Evolutionary conservation across 2,113 vertebrate genomes (phyloP), one percentile per base, ranked within the genome.

Genomic region (Lamprologus tigripictilis): DNA sequence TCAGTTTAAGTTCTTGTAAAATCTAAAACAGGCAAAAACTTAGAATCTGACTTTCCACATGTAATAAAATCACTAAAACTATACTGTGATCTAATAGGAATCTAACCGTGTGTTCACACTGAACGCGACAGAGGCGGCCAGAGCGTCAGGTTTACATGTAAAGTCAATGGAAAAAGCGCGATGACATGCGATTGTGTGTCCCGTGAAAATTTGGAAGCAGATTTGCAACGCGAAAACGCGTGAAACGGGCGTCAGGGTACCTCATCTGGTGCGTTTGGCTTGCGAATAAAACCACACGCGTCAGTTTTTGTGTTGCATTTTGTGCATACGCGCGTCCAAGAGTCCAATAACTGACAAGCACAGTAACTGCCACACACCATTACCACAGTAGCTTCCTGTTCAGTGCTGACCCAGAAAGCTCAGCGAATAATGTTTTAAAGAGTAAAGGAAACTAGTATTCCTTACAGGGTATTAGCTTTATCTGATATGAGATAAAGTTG

Each of bases 111-210:
- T 40, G 37, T 40, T 40, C 37, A 40, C 37, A 40, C 37, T 11
- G 37, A 37, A 37, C 0, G 9, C 9, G 0, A 37, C 0, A 37
- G 35, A 37, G 9, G 37, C 0, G 37, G 9, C 2, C 37, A 37
- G 37, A 37, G 37, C 0, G 4, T 37, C 37, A 37, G 0, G 4
- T 37, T 11, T 37, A 37, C 2, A 37, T 37, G 37, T 37, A 37
- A 37, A 37, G 37, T 37, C 37, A 37, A 37, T 37, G 37, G 37
- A 37, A 37, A 37, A 37, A 37, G 37, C 37, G 0, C 4, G 9
- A 37, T 37, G 37, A 37, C 9, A 37, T 9, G 9, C 9, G 9
- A 37, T 37, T 37, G 37, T 37, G 37, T 5, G 35, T 37, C 37
- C 37, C 9, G 4, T 2, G 37, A 11, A 37, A 37, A 37, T 37